phyloP scores from a whole-genome alignment of 2,888 invertebrate genomes.

The Parasteatoda lunata region DNA sequence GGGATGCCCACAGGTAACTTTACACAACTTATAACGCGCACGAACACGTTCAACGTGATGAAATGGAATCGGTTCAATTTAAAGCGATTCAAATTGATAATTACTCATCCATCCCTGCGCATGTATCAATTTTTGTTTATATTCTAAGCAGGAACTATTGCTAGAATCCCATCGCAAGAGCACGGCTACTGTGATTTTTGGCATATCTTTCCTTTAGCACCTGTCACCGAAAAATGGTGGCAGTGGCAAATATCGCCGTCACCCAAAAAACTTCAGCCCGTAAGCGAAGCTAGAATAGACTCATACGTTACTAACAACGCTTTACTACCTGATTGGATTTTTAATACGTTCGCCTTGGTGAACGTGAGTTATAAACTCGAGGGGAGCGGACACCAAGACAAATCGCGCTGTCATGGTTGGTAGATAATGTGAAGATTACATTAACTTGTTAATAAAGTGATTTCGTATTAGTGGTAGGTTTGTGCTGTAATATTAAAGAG shows the following conservation, averaged over 20 bases:
- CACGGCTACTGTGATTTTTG: background rate
- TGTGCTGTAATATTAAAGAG: conserved; percentile 18
- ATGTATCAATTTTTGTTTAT: background rate
- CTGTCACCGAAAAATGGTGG: conserved; percentile 17
- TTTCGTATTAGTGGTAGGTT: conserved; percentile 42
- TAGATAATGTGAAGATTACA: conserved; percentile 67
- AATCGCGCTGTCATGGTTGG: conserved; percentile 57
- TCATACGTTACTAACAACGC: conserved; percentile 1
- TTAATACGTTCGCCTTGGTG: conserved; percentile 24
- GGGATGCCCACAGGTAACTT: conserved; percentile 11
- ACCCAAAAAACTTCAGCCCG: background rate
- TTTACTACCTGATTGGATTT: conserved; percentile 46
- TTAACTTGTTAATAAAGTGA: conserved; percentile 64
- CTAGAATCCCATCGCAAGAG: too few species aligned
- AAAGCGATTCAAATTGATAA: conserved; percentile 13
- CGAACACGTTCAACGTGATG: conserved; percentile 53
- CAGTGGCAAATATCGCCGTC: background rate
- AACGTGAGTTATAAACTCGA: background rate
- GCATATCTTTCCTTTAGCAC: conserved; percentile 35
- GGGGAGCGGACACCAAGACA: conserved; percentile 32
- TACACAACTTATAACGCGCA: conserved; percentile 8
- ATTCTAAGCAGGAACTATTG: too few species aligned
- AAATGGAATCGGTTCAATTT: conserved; percentile 26
- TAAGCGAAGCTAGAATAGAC: background rate
- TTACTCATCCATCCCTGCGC: background rate